Percentiles rank a stretch among this genome's conserved stretches.
These are phyloP conservation scores for Dreissena rostriformis DNA, from an alignment of 1,140 invertebrate species.

Conservation along the genomic window DNA sequence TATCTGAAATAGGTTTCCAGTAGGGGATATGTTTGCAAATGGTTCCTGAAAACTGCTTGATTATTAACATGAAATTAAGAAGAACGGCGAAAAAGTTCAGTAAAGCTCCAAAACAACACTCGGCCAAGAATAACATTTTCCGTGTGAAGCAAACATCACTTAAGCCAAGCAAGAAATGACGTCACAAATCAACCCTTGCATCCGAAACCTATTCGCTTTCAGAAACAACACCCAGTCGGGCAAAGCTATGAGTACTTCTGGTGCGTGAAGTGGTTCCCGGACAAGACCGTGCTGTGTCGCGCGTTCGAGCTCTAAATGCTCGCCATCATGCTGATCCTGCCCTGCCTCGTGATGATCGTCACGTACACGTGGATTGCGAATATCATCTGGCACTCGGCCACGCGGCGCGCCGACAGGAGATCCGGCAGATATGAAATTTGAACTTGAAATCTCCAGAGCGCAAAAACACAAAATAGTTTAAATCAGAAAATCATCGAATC, in stretches of 20 bases:
- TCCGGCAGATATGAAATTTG: constrained; percentile 61
- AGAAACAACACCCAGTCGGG: constrained; percentile 61
- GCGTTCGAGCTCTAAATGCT: constrained; percentile 87
- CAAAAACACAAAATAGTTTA: too few relatives aligned
- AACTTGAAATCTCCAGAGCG: not conserved
- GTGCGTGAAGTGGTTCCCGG: constrained; percentile 84
- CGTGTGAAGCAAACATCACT: too few relatives aligned
- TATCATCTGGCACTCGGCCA: constrained; percentile 84
- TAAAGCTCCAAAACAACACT: too few relatives aligned
- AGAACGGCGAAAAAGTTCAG: too few relatives aligned
- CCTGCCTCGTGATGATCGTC: constrained; percentile 85
- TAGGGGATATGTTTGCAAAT: too few relatives aligned
- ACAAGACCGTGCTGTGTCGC: constrained; percentile 80
- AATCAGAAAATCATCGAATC: too few relatives aligned
- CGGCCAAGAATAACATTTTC: too few relatives aligned
- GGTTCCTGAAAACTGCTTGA: too few relatives aligned
- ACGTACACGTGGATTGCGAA: constrained; percentile 87
- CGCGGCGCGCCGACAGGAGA: constrained; percentile 61
- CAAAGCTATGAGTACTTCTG: constrained; percentile 79
- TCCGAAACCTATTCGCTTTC: not conserved
- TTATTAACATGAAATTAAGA: too few relatives aligned
- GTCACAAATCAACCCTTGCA: too few relatives aligned
- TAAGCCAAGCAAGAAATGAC: too few relatives aligned
- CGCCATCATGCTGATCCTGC: constrained; percentile 85
- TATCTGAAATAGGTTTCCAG: too few relatives aligned